Conservation (phyloP, 2,888 invertebrate genomes). For the Aquatica leii region DNA sequence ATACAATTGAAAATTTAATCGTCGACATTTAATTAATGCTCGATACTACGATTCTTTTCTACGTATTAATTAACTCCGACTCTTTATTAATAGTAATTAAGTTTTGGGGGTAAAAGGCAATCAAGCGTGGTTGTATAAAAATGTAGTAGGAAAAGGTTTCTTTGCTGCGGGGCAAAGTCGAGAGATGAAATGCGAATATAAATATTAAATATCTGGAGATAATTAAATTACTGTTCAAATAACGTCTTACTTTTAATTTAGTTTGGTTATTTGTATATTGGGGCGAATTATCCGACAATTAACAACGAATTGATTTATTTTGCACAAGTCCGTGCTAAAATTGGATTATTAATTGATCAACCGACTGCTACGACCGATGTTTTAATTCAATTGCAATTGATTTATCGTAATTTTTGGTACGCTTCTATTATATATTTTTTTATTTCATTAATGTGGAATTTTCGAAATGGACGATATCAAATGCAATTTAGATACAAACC, state of each 20-base stretch:
- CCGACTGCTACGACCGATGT: neutral
- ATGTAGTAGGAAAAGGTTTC: conserved; percentile 22
- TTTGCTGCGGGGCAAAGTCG: conserved; percentile 29
- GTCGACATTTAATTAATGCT: conserved; percentile 2
- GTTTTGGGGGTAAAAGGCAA: conserved; percentile 20
- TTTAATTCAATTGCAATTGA: conserved; percentile 16
- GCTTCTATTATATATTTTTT: neutral
- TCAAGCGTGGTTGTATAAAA: conserved; percentile 28
- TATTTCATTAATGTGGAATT: neutral
- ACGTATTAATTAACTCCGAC: conserved; percentile 24
- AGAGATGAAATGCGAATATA: conserved; percentile 36
- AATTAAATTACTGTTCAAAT: conserved; percentile 37
- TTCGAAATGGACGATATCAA: conserved; percentile 25
- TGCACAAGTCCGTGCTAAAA: conserved; percentile 11
- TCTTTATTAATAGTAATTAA: conserved; percentile 35
- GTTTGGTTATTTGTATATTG: too few relatives aligned
- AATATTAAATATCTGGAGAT: conserved; percentile 36
- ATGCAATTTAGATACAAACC: conserved; percentile 33
- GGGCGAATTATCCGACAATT: conserved; percentile 29
- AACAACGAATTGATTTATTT: conserved; percentile 27
- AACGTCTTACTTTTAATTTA: conserved; percentile 34
- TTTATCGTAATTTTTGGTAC: conserved; percentile 6
- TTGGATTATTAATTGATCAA: conserved; percentile 7
- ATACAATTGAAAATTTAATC: conserved; percentile 24
- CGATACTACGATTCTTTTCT: neutral